Base-by-base conservation (phyloP, 2,888 invertebrate species). In the Lordiphosa fenestrarum region DNA sequence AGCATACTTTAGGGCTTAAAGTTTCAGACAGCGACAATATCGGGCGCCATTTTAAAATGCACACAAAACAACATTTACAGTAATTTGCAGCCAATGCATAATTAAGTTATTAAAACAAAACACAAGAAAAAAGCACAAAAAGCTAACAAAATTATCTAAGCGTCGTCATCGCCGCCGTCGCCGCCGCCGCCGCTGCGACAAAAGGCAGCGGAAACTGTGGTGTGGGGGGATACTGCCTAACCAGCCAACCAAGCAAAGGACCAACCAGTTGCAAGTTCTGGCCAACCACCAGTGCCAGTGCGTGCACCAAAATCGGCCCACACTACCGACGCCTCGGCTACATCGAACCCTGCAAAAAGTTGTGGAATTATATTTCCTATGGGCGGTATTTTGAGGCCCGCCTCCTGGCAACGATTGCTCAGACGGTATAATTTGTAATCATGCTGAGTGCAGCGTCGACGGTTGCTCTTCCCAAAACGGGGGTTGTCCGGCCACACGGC, bases 291-390 rank as follows among this genome's bases (percentile, higher is more conserved):
- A 38, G 33, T 53, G 55, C 50, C 81, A 51, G 62, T 73, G 84
- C 84, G 81, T 81, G 60, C 65, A 58, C 42, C 56, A 63, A 75
- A 75, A 64, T 72, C 55, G 51, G 35, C 56, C 12, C 30, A 30
- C 30, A 30, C 30, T 30, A 30, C 15, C n/a, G 40, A 46, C 35
- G 35, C 36, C 42, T 12, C 42, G 12, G 37, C 38, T 30, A 37
- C 41, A 33, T 25, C 21, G 37, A 25, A 13, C 49, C 50, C 52
- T 30, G 40, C 44, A 23, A 52, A 68, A 68, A 69, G 58, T 69
- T 81, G 66, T 73, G 62, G 71, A 84, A 75, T 84, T 81, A 81
- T 81, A 81, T 81, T 81, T 81, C 81, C 85, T 85, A 83, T 81
- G 83, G 81, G 81, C 85, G 81, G 71, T 65, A 68, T 83, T 76